Percentiles rank a stretch among this genome's conserved stretches.
Conservation (phyloP, 1,140 invertebrate species). For the Caenorhabditis remanei region DNA sequence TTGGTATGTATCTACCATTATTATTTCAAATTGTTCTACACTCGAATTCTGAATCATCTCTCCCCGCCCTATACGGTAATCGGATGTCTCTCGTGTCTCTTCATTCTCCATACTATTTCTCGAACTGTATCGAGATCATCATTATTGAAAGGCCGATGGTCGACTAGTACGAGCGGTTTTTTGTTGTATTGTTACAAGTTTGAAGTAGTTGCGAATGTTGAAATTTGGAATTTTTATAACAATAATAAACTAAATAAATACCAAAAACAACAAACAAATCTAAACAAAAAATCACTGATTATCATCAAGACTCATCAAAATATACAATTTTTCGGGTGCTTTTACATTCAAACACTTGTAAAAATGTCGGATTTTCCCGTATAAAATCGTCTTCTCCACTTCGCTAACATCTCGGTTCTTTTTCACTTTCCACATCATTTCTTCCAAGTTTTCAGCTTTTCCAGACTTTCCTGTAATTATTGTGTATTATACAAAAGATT, state of each 20-base stretch:
- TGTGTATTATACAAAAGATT: not conserved
- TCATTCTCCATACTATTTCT: not conserved
- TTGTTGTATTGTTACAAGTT: constrained; percentile 26
- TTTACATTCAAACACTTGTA: constrained; percentile 38
- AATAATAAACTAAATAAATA: not conserved
- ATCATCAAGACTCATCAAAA: not conserved
- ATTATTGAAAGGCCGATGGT: constrained; percentile 23
- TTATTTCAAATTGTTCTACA: constrained; percentile 5
- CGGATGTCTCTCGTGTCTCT: not conserved
- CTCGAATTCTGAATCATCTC: constrained; percentile 9
- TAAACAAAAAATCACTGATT: not conserved
- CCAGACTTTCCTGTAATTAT: constrained; percentile 7
- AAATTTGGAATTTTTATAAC: not conserved
- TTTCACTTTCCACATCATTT: constrained; percentile 38
- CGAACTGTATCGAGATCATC: not conserved
- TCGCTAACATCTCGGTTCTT: not conserved
- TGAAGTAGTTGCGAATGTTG: not conserved
- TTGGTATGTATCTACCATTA: constrained; percentile 26
- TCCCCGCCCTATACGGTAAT: constrained; percentile 40
- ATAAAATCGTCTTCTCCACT: constrained; percentile 1
- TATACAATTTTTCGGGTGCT: constrained; percentile 13
- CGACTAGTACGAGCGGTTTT: constrained; percentile 34
- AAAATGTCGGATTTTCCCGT: constrained; percentile 37
- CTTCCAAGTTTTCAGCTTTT: constrained; percentile 26
- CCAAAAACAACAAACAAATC: not conserved